Conservation (phyloP, 2,113 vertebrate genomes). For the Mugil cephalus region DNA sequence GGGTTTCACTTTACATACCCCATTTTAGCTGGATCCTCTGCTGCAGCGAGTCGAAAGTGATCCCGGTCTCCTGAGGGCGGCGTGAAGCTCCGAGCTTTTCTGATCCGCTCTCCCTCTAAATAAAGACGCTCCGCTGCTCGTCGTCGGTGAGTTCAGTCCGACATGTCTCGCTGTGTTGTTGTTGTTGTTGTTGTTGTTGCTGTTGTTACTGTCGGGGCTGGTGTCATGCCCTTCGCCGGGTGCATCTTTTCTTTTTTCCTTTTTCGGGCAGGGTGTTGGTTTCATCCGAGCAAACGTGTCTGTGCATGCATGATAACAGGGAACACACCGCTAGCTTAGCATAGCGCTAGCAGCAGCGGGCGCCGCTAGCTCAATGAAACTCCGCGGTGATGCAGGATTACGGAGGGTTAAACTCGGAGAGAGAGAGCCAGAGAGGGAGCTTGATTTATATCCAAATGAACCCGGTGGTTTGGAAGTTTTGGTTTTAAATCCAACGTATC, state of each 20-base stretch:
- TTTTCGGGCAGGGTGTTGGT: slow-evolving; percentile 12
- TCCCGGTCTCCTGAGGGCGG: slow-evolving; percentile 58
- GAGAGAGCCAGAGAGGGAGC: slow-evolving; percentile 4
- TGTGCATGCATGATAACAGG: slow-evolving; percentile 61
- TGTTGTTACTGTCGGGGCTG: slow-evolving; percentile 31
- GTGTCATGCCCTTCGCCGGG: slow-evolving; percentile 28
- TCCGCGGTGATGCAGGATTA: slow-evolving; percentile 51
- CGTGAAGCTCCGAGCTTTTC: slow-evolving; percentile 38
- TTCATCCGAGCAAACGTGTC: slow-evolving; percentile 59
- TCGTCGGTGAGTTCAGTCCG: slow-evolving; percentile 62
- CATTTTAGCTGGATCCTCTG: slow-evolving; percentile 73
- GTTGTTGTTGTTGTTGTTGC: no score
- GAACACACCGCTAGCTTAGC: background rate
- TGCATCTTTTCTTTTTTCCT: slow-evolving; percentile 23
- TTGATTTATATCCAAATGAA: slow-evolving; percentile 22
- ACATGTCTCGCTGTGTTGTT: slow-evolving; percentile 58
- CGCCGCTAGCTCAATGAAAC: slow-evolving; percentile 50
- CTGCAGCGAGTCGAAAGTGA: slow-evolving; percentile 34
- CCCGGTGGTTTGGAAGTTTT: background rate
- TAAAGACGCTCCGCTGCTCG: slow-evolving; percentile 47
- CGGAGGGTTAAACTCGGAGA: slow-evolving; percentile 42
- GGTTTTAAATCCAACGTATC: slow-evolving; percentile 2
- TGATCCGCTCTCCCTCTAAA: slow-evolving; percentile 45
- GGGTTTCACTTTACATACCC: slow-evolving; percentile 77
- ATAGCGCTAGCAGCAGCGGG: slow-evolving; percentile 4